phyloP scores from a whole-genome alignment of 2,888 invertebrate genomes.

The Phlogophora meticulosa region DNA sequence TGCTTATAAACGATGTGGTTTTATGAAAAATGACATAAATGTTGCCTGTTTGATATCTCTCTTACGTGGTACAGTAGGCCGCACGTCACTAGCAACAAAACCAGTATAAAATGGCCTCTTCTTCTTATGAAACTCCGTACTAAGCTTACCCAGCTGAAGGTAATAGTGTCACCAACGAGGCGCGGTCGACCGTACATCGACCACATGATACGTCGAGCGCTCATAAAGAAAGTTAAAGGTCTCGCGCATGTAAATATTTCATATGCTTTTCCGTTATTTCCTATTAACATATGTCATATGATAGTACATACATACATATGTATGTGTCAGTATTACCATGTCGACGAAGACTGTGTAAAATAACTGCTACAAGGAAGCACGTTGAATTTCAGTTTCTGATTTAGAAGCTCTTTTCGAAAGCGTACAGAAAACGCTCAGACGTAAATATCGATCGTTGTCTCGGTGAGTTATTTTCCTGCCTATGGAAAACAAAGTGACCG shows the following conservation, averaged over 20 bases:
- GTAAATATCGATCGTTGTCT: constrained; percentile 56
- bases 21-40: constrained; percentile 30
- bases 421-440: constrained; percentile 44
- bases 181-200: neutral
- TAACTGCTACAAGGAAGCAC: constrained; percentile 9
- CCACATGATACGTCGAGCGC: constrained; percentile 18
- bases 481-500: constrained; percentile 44
- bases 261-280: constrained; percentile 46
- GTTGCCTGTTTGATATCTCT: constrained; percentile 35
- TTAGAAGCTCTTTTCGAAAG: constrained; percentile 34
- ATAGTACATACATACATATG: constrained; percentile 27
- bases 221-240: constrained; percentile 39
- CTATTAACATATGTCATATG: too few relatives aligned
- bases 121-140: too few relatives aligned
- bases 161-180: too few relatives aligned
- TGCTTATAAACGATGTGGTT: constrained; percentile 34
- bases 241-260: constrained; percentile 43
- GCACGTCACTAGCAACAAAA: too few relatives aligned
- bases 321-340: constrained; percentile 24
- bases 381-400: constrained; percentile 22
- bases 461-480: constrained; percentile 48
- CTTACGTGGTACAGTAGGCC: constrained; percentile 14
- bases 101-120: too few relatives aligned
- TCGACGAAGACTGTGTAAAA: constrained; percentile 1
- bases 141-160: too few relatives aligned